A percentile compares a stretch with the other conserved stretches of the same genome.
Conservation (phyloP, 1,140 invertebrate genomes). For the Chironomus striatipennis region DNA sequence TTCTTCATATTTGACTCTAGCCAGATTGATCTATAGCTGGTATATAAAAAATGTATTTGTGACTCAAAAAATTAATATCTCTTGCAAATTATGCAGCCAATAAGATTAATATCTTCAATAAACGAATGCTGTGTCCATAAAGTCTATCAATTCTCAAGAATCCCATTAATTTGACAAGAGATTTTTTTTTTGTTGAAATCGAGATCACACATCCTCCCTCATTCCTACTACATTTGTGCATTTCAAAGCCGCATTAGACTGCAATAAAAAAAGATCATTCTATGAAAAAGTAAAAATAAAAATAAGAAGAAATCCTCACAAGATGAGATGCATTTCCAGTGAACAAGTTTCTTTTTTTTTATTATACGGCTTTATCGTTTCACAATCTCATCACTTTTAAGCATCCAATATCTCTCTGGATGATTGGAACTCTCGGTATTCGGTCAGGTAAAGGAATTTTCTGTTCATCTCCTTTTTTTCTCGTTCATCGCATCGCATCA, state of each 20-base stretch:
- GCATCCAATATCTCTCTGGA: neutral
- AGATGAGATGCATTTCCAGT: constrained; percentile 10
- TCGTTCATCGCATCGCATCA: neutral
- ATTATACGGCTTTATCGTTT: neutral
- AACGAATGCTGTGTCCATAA: no score
- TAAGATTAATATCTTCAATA: no score
- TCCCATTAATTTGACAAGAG: no score
- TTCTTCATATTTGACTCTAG: no score
- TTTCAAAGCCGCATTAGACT: neutral
- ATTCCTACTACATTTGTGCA: neutral
- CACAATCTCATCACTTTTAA: constrained; percentile 8
- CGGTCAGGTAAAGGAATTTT: neutral
- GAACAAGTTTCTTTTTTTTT: neutral
- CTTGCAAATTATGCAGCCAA: no score
- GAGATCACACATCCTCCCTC: constrained; percentile 5
- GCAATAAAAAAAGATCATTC: constrained; percentile 9
- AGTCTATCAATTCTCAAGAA: no score
- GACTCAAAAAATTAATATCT: no score
- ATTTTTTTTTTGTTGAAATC: neutral
- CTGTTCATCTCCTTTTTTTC: neutral
- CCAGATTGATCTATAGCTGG: no score
- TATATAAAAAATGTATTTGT: no score
- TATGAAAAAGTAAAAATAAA: neutral
- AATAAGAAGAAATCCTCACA: no score
- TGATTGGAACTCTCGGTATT: neutral